Conservation (phyloP, 2,113 vertebrate species). For the Brachyhypopomus occidentalis region DNA sequence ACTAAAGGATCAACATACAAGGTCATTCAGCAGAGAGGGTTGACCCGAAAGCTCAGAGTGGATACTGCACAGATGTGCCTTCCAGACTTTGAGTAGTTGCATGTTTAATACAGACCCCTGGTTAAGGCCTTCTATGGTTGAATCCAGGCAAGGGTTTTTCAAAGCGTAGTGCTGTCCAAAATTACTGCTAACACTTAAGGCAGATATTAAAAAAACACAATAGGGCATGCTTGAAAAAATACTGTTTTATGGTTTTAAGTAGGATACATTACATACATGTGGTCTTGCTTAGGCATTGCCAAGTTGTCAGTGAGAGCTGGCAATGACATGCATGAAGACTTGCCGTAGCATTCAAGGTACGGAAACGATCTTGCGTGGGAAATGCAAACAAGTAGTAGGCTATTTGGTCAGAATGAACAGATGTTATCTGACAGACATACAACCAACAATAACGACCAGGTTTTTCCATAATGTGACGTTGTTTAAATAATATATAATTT, state of each 20-base stretch:
- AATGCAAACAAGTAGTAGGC: neutral
- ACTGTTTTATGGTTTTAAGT: conserved; percentile 10
- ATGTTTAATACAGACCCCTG: conserved; percentile 66
- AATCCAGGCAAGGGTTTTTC: conserved; percentile 26
- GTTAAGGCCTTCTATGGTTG: conserved; percentile 64
- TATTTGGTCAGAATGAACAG: neutral
- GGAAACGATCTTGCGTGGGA: neutral
- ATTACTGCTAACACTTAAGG: neutral
- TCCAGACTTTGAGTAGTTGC: conserved; percentile 51
- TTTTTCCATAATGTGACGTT: neutral
- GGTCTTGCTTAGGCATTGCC: neutral
- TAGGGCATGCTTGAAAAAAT: neutral
- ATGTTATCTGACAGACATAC: neutral
- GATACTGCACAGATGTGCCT: conserved; percentile 31
- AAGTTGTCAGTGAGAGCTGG: neutral
- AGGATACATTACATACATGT: neutral
- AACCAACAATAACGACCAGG: neutral
- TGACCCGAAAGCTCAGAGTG: conserved; percentile 13
- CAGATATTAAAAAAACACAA: neutral
- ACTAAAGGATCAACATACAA: conserved; percentile 31
- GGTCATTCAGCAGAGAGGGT: conserved; percentile 32
- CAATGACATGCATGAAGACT: neutral
- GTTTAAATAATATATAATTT: too few relatives aligned
- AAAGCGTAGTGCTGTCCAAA: conserved; percentile 24
- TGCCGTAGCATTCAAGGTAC: neutral